Percentiles rank a stretch among this genome's conserved stretches.
Evolutionary conservation across 1,140 invertebrate species (phyloP).

Genomic region (Bombus fervidus): DNA sequence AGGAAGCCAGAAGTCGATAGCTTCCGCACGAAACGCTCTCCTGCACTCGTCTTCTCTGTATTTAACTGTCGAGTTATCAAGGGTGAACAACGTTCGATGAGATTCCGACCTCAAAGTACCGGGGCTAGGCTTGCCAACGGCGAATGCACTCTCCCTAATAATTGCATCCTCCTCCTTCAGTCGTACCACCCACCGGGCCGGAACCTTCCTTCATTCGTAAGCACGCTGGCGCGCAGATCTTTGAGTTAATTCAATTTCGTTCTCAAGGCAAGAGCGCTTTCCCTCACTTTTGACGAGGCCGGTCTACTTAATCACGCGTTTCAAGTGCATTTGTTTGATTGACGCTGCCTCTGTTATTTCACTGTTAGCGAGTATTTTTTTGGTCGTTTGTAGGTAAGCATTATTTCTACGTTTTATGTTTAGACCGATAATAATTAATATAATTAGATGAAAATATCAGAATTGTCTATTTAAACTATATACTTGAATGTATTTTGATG

Average conservation of each 20-base stretch:
- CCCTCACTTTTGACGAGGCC: constrained; percentile 17
- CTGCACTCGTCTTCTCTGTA: constrained; percentile 31
- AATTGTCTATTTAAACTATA: too few species aligned
- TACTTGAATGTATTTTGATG: too few species aligned
- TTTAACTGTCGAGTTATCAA: constrained; percentile 56
- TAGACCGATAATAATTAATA: too few species aligned
- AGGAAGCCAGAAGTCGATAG: constrained; percentile 54
- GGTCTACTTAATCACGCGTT: constrained; percentile 27
- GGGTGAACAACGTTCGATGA: constrained; percentile 47
- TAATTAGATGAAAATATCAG: too few species aligned
- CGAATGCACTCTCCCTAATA: constrained; percentile 52
- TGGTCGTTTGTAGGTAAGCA: too few species aligned
- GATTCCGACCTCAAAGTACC: constrained; percentile 50
- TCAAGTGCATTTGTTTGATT: constrained; percentile 13
- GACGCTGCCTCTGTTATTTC: background rate
- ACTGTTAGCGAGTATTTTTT: background rate
- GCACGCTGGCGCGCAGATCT: background rate
- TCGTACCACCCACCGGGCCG: background rate
- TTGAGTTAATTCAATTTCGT: constrained; percentile 36
- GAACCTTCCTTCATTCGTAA: background rate
- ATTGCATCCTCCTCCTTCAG: constrained; percentile 27
- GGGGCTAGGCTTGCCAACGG: constrained; percentile 19
- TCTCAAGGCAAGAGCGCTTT: background rate
- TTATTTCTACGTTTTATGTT: too few species aligned
- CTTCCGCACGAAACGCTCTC: constrained; percentile 28